These are phyloP conservation scores for Aegotheles bennettii DNA, from an alignment of 2,113 vertebrate species.

Conservation along the genomic window DNA sequence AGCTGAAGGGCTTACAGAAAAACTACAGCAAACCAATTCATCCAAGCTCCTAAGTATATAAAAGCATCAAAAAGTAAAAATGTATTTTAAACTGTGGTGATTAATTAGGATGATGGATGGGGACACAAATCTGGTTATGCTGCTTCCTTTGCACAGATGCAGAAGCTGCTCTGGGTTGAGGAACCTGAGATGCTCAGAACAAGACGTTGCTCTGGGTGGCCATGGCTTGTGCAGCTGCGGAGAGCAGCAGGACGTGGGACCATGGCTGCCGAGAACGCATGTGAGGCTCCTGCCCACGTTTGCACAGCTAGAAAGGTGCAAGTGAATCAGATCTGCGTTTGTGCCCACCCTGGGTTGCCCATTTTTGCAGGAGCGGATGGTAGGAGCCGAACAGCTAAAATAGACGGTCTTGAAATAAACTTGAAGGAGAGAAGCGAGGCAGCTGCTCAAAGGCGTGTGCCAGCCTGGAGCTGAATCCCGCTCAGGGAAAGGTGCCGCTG, in stretches of 20 bases:
- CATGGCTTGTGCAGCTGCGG: accelerated
- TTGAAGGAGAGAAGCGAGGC: background rate
- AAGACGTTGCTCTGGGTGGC: background rate
- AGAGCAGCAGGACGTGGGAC: accelerated
- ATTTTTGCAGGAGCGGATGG: background rate
- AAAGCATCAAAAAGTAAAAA: slow-evolving; percentile 29
- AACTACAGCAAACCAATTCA: background rate
- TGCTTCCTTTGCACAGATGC: background rate
- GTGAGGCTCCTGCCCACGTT: background rate
- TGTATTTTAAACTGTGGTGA: background rate
- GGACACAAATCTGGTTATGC: background rate
- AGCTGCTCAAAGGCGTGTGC: slow-evolving; percentile 41
- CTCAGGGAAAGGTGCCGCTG: slow-evolving; percentile 7
- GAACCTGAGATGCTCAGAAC: background rate
- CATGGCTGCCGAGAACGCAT: accelerated
- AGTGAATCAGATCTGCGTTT: accelerated
- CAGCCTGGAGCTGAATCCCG: slow-evolving; percentile 1
- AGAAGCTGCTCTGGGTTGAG: background rate
- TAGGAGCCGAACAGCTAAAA: background rate
- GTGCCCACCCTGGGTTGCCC: background rate
- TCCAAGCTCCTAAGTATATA: background rate
- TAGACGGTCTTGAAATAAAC: slow-evolving; percentile 2
- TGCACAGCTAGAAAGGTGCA: background rate
- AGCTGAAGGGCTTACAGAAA: slow-evolving; percentile 20
- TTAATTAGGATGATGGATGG: slow-evolving; percentile 16